phyloP scores from a whole-genome alignment of 2,797 vertebrate genomes.

The Poecilia gillii region DNA sequence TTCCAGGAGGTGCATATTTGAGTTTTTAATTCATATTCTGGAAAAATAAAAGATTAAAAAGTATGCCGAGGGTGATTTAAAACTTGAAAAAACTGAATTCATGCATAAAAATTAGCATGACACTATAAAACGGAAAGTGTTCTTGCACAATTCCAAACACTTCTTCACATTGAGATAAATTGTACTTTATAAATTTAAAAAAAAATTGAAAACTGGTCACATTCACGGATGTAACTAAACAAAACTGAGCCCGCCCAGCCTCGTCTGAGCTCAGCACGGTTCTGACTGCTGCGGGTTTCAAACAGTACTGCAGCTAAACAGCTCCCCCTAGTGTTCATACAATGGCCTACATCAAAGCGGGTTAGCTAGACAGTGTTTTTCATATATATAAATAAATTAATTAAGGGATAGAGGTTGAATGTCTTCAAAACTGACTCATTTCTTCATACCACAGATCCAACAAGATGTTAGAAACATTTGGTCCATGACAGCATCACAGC shows the following conservation, averaged over 20 bases:
- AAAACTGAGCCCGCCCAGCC: not conserved
- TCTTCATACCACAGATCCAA: not conserved
- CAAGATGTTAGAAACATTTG: not conserved
- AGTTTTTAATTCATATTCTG: not conserved
- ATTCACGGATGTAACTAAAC: not conserved
- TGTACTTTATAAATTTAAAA: not conserved
- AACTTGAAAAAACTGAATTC: not conserved
- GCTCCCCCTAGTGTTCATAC: constrained; percentile 59
- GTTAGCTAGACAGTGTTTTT: not conserved
- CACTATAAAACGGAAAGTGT: not conserved
- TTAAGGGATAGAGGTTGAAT: too few relatives aligned
- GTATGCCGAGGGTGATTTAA: not conserved
- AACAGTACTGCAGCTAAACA: constrained; percentile 27
- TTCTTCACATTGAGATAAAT: not conserved
- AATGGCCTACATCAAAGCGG: not conserved
- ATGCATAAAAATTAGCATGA: constrained; percentile 1
- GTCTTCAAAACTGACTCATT: not conserved
- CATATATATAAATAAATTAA: not conserved
- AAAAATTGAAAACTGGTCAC: too few relatives aligned
- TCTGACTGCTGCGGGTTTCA: not conserved
- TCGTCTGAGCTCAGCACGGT: not conserved
- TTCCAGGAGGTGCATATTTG: not conserved
- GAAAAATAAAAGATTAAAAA: not conserved
- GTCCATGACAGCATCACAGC: not conserved
- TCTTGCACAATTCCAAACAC: not conserved